Evolutionary conservation across 2,888 invertebrate genomes (phyloP).

Genomic region (Temnothorax rugatulus): DNA sequence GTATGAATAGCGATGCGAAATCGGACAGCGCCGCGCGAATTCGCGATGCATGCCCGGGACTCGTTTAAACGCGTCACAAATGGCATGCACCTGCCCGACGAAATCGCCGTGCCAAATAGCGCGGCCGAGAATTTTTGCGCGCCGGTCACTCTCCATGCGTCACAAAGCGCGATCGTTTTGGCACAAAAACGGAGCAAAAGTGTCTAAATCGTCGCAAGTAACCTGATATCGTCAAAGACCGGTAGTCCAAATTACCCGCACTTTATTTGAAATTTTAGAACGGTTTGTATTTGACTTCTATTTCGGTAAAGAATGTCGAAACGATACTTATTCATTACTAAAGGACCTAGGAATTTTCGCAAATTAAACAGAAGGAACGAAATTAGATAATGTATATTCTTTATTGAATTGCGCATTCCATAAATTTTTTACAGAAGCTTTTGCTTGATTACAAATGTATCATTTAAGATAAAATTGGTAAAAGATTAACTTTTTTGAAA

Average conservation of each 20-base stretch:
- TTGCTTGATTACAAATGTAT: neutral
- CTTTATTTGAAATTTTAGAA: conserved; percentile 25
- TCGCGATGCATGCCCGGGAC: conserved; percentile 63
- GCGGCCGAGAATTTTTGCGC: conserved; percentile 58
- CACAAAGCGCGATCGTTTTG: conserved; percentile 49
- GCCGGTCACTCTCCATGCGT: conserved; percentile 21
- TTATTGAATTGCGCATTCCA: neutral
- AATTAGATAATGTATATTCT: neutral
- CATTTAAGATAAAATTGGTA: neutral
- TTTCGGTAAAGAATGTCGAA: neutral
- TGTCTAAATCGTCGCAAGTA: conserved; percentile 24
- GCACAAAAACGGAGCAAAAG: conserved; percentile 24
- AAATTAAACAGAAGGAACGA: neutral
- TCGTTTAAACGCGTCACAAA: conserved; percentile 71
- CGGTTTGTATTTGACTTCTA: conserved; percentile 16
- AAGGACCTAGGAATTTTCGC: neutral
- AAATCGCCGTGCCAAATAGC: conserved; percentile 42
- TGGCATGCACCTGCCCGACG: conserved; percentile 62
- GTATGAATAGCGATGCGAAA: conserved; percentile 69
- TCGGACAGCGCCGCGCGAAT: conserved; percentile 64
- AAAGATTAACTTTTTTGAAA: neutral
- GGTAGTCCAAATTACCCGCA: conserved; percentile 2
- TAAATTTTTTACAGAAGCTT: neutral
- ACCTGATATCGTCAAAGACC: conserved; percentile 15
- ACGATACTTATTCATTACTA: neutral